phyloP scores from a whole-genome alignment of 2,113 vertebrate genomes.

The Paramormyrops kingsleyae region DNA sequence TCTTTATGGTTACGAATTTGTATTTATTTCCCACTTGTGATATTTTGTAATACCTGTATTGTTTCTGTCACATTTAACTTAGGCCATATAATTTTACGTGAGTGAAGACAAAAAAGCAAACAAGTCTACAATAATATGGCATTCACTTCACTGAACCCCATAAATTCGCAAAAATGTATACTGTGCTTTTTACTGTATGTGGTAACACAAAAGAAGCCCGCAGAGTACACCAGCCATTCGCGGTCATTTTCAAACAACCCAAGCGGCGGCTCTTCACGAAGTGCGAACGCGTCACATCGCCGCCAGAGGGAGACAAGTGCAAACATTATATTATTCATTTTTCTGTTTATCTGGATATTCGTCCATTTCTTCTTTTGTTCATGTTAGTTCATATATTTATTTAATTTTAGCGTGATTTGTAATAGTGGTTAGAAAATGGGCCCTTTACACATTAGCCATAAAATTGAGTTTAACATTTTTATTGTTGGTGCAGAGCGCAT shows the following conservation, averaged over 20 bases:
- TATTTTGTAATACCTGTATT: not conserved
- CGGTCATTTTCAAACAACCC: not conserved
- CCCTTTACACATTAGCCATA: not conserved
- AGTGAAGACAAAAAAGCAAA: not conserved
- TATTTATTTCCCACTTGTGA: not conserved
- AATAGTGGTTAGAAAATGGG: not conserved
- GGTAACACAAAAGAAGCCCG: not conserved
- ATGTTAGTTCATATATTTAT: not conserved
- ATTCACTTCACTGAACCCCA: not conserved
- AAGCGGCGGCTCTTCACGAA: not conserved
- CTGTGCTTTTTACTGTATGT: not conserved
- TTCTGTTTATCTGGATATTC: not conserved
- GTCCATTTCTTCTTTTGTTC: slow-evolving; percentile 3
- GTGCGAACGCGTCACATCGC: not conserved
- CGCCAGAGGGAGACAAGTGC: not conserved
- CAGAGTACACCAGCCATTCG: not conserved
- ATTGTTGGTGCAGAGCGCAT: not conserved
- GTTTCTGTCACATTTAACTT: not conserved
- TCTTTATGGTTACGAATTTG: not conserved
- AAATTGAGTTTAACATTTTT: not conserved
- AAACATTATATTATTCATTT: not conserved
- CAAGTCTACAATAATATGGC: not conserved
- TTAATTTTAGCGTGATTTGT: not conserved
- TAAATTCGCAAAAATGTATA: not conserved
- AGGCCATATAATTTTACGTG: not conserved